These are phyloP conservation scores for Rhegmatorhina hoffmannsi DNA, from an alignment of 2,113 vertebrate genomes.

Conservation along the genomic window DNA sequence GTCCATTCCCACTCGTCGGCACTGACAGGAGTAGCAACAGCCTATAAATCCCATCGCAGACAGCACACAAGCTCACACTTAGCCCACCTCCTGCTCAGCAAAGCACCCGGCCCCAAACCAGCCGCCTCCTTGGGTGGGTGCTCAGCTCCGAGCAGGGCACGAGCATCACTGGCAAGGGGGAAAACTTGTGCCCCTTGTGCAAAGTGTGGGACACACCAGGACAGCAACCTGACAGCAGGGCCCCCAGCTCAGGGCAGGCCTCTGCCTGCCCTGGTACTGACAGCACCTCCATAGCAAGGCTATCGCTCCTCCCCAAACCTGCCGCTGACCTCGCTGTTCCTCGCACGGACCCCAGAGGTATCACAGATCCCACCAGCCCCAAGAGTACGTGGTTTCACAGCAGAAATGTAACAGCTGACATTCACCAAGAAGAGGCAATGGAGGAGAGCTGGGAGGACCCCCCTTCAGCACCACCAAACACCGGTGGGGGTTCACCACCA, in stretches of 20 bases:
- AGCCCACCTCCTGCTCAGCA: neutral
- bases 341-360: accelerated
- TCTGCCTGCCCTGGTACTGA: neutral
- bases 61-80: neutral
- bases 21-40: neutral
- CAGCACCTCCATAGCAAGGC: neutral
- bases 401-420: slow-evolving; percentile 64
- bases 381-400: slow-evolving; percentile 49
- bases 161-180: accelerated
- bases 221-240: neutral
- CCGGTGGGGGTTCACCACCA: slow-evolving; percentile 5
- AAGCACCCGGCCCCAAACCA: neutral
- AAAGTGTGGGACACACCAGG: neutral
- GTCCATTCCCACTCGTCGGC: neutral
- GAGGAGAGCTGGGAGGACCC: slow-evolving; percentile 49
- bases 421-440: slow-evolving; percentile 39
- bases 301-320: neutral
- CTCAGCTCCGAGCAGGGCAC: neutral
- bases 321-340: neutral
- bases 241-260: neutral
- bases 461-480: slow-evolving; percentile 47
- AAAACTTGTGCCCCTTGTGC: neutral
- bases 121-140: neutral
- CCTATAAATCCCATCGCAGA: slow-evolving; percentile 11
- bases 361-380: neutral